phyloP scores from a whole-genome alignment of 2,797 vertebrate genomes.

The Pseudotriccus pelzelni region DNA sequence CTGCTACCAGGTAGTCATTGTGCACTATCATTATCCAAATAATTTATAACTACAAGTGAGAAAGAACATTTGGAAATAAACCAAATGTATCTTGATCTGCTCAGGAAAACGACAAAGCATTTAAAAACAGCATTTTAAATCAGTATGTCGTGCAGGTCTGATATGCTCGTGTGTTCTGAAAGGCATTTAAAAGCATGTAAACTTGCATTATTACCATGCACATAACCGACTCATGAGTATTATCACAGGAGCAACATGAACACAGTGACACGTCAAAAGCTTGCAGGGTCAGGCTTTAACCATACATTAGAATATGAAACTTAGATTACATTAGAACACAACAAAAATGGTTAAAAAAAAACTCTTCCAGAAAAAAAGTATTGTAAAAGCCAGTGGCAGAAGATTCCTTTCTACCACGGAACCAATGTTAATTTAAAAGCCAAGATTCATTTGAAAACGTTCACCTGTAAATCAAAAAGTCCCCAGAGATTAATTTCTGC shows the following conservation, averaged over 20 bases:
- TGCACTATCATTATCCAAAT: background rate
- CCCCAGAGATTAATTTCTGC: constrained; percentile 26
- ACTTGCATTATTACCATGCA: background rate
- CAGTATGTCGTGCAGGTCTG: background rate
- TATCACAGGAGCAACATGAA: background rate
- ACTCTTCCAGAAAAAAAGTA: background rate
- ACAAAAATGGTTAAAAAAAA: constrained; percentile 39
- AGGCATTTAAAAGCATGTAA: background rate
- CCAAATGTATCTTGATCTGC: background rate
- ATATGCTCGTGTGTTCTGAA: background rate
- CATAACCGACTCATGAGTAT: background rate
- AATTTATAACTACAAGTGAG: constrained; percentile 28
- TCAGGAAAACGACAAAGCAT: background rate
- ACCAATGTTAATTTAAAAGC: constrained; percentile 19
- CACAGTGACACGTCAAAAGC: background rate
- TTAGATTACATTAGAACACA: background rate
- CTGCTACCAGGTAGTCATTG: background rate
- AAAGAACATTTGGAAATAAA: background rate
- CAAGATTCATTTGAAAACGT: background rate
- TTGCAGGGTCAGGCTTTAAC: background rate
- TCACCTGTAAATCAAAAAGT: constrained; percentile 36
- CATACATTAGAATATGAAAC: background rate
- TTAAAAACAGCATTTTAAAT: background rate
- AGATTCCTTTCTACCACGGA: background rate
- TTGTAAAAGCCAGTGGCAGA: background rate